Conservation (phyloP, 2,113 vertebrate species). For the Aldabrachelys gigantea region DNA sequence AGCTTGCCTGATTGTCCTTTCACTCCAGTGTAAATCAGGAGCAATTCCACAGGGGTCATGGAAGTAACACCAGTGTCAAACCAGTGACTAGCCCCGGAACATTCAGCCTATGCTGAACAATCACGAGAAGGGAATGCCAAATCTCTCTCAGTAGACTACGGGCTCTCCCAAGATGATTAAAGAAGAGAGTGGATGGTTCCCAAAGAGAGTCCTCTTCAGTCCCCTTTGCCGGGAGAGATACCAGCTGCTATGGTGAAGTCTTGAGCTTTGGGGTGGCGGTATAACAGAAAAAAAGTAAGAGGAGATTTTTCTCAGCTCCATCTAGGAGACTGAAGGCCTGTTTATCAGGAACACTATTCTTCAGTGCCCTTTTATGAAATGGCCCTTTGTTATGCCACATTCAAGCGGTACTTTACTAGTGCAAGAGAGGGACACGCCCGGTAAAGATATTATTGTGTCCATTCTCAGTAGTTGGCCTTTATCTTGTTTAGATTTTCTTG, state of each 20-base stretch:
- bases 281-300: background rate
- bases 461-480: background rate
- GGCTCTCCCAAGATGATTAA: background rate
- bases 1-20: background rate
- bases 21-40: background rate
- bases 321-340: background rate
- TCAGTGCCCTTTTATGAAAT: background rate
- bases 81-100: background rate
- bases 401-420: conserved; percentile 34
- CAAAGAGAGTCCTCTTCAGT: background rate
- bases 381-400: background rate
- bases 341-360: background rate
- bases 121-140: background rate
- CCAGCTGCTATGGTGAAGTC: background rate
- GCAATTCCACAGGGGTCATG: background rate
- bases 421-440: background rate
- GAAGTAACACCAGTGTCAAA: background rate
- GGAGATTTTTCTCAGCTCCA: background rate
- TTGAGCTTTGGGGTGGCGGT: background rate
- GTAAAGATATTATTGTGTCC: background rate
- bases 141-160: background rate
- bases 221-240: background rate
- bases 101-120: background rate
- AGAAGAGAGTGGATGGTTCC: background rate
- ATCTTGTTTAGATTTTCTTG: conserved; percentile 49